These are phyloP conservation scores for Odontamblyopus rebecca DNA, from an alignment of 2,797 vertebrate genomes.

Conservation along the genomic window DNA sequence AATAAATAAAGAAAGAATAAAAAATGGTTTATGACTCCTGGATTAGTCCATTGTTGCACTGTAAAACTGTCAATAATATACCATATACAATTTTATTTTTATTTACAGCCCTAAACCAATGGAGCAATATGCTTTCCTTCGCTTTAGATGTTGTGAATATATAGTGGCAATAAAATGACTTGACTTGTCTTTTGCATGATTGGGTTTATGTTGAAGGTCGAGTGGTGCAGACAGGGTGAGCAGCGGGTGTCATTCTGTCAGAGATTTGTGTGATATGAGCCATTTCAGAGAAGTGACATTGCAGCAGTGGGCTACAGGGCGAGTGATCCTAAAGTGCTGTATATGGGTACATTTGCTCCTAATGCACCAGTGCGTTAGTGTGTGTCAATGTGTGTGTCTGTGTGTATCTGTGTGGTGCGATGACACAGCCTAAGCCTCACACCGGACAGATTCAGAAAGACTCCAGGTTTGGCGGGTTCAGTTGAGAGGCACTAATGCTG, in stretches of 20 bases:
- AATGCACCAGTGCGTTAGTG: constrained; percentile 18
- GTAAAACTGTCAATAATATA: not conserved
- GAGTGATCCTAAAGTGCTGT: constrained; percentile 22
- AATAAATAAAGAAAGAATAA: no score
- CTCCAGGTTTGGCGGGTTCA: constrained; percentile 72
- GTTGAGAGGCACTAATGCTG: constrained; percentile 73
- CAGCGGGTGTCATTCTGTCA: constrained; percentile 53
- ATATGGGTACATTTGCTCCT: constrained; percentile 53
- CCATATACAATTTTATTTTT: not conserved
- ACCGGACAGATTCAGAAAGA: constrained; percentile 62
- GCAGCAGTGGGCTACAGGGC: constrained; percentile 10
- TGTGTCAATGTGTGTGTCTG: constrained; percentile 8
- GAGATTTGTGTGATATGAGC: constrained; percentile 39
- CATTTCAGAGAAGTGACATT: constrained; percentile 16
- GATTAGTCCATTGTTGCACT: not conserved
- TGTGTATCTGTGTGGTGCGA: constrained; percentile 15
- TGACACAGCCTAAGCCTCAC: constrained; percentile 64
- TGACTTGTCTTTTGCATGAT: constrained; percentile 38
- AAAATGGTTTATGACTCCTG: not conserved
- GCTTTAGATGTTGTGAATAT: constrained; percentile 25
- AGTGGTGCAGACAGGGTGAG: constrained; percentile 36
- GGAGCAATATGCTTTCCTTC: constrained; percentile 20
- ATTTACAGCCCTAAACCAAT: constrained; percentile 18
- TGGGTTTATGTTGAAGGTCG: constrained; percentile 54
- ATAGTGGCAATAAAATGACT: constrained; percentile 10